phyloP scores from a whole-genome alignment of 64 coral and sea anemone species.

The Anthopleura sola region DNA sequence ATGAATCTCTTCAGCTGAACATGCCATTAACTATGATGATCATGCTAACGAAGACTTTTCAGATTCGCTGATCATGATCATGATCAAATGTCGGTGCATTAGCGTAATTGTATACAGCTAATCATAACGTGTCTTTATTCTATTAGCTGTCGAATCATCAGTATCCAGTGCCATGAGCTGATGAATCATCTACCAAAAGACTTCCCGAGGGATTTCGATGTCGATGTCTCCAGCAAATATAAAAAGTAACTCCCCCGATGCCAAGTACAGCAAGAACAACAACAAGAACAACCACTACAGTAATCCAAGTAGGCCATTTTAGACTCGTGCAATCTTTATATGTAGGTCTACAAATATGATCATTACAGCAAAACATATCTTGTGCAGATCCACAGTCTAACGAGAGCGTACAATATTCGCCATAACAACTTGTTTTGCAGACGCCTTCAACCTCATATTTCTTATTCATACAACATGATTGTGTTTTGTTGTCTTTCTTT shows the following conservation, averaged over 20 bases:
- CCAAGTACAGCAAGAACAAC: conserved; percentile 36
- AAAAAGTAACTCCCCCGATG: conserved; percentile 8
- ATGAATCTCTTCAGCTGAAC: no score
- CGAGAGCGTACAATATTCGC: conserved; percentile 34
- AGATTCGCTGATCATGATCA: no score
- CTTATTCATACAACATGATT: conserved; percentile 24
- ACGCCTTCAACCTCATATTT: conserved; percentile 10
- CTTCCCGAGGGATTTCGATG: neutral
- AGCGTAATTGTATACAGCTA: no score
- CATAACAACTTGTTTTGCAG: conserved; percentile 38
- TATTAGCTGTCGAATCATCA: no score
- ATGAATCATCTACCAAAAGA: neutral
- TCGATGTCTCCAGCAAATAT: conserved; percentile 28
- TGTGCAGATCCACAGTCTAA: conserved; percentile 50
- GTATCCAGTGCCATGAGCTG: no score
- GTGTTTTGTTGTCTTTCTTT: conserved; percentile 28
- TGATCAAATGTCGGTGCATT: no score
- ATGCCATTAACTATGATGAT: no score
- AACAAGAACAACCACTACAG: conserved; percentile 11
- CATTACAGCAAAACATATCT: conserved; percentile 53
- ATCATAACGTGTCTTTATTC: no score
- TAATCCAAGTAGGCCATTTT: conserved; percentile 32
- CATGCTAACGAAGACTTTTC: no score
- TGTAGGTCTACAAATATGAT: conserved; percentile 42
- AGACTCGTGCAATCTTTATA: conserved; percentile 14